phyloP scores from a whole-genome alignment of 2,797 vertebrate genomes.

The Gambusia yucatana region DNA sequence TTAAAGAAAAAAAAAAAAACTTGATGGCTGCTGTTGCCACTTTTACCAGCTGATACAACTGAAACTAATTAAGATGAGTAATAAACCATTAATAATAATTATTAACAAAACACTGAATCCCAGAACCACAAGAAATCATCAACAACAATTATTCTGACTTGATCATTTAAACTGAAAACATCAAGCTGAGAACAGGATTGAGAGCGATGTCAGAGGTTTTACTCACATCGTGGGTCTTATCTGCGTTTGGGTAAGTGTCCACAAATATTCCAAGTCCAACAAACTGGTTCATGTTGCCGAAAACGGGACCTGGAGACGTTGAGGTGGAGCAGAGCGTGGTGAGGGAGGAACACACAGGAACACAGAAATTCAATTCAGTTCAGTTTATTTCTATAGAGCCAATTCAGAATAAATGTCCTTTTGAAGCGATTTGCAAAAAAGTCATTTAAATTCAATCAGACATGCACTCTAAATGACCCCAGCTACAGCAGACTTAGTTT shows the following conservation, averaged over 20 bases:
- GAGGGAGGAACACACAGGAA: neutral
- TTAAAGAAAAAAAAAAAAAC: neutral
- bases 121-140: neutral
- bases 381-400: too few relatives aligned
- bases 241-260: constrained; percentile 95
- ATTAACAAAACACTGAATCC: neutral
- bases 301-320: constrained; percentile 86
- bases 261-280: constrained; percentile 91
- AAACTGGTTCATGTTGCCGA: constrained; percentile 93
- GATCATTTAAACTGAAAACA: neutral
- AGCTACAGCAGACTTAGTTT: too few relatives aligned
- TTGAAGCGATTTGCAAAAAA: too few relatives aligned
- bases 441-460: too few relatives aligned
- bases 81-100: neutral
- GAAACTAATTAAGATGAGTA: neutral
- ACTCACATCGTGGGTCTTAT: constrained; percentile 92
- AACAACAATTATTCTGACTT: neutral
- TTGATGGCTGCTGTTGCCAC: neutral
- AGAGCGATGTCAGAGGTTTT: neutral
- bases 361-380: neutral
- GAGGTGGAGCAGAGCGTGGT: neutral
- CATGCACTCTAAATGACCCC: too few relatives aligned
- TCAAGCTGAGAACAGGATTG: neutral
- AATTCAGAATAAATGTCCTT: too few relatives aligned
- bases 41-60: neutral